Conservation (phyloP, 2,113 vertebrate species). For the Grus americana region DNA sequence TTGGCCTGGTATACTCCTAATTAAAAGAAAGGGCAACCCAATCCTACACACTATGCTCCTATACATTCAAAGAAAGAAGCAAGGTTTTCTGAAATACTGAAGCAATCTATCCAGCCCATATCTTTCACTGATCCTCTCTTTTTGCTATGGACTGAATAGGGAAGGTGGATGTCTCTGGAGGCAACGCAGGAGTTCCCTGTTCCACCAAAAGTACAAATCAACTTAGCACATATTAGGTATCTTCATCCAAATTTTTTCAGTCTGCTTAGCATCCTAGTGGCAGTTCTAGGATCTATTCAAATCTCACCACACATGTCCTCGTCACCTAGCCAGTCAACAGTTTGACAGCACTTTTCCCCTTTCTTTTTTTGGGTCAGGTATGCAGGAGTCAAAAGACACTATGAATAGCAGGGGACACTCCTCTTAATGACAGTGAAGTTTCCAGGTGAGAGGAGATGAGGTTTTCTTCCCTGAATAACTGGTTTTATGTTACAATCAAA, state of each 20-base stretch:
- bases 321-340: not conserved
- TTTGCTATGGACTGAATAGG: not conserved
- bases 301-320: not conserved
- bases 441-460: not conserved
- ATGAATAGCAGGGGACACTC: not conserved
- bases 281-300: not conserved
- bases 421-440: not conserved
- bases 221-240: not conserved
- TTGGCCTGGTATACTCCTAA: not conserved
- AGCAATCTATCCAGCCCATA: not conserved
- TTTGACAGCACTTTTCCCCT: not conserved
- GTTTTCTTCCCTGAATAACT: not conserved
- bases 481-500: not conserved
- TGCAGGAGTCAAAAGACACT: not conserved
- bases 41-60: not conserved
- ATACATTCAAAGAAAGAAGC: not conserved
- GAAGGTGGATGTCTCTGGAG: not conserved
- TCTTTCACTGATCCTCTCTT: not conserved
- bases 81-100: not conserved
- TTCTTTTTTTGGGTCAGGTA: not conserved
- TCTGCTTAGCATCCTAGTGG: not conserved
- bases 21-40: not conserved
- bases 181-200: not conserved
- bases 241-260: not conserved
- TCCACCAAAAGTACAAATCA: not conserved